Evolutionary conservation across 2,797 vertebrate genomes (phyloP).

Genomic region (Podarcis siculus): DNA sequence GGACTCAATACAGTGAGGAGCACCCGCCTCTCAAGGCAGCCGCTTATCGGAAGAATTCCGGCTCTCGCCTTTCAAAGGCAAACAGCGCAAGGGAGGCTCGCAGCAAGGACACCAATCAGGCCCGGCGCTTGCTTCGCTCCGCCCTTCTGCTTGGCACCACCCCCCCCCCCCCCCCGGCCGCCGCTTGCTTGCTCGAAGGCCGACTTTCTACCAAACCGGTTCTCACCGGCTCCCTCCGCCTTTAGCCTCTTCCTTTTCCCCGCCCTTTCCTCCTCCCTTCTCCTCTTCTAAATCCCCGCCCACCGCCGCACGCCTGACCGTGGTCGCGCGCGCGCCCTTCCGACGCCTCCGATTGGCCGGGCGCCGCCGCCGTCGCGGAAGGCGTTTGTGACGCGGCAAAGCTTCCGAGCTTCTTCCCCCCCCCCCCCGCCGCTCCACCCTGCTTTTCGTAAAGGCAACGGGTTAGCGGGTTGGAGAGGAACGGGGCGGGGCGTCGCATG

Average conservation of each 20-base stretch:
- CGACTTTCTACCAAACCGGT: slow-evolving; percentile 52
- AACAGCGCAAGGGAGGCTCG: background rate
- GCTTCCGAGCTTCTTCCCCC: background rate
- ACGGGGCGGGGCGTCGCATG: slow-evolving; percentile 48
- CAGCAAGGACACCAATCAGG: background rate
- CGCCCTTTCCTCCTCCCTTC: background rate
- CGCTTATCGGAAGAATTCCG: background rate
- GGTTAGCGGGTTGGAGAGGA: slow-evolving; percentile 32
- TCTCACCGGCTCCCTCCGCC: slow-evolving; percentile 61
- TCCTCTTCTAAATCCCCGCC: background rate
- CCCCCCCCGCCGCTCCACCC: accelerated
- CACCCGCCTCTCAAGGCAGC: background rate
- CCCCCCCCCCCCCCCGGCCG: background rate
- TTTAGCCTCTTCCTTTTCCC: background rate
- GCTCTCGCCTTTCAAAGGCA: background rate
- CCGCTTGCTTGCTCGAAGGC: background rate
- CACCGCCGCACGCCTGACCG: background rate
- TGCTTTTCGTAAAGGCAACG: accelerated
- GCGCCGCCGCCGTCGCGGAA: background rate
- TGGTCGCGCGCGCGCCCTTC: background rate
- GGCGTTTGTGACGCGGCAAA: slow-evolving; percentile 59
- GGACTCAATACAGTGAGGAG: background rate
- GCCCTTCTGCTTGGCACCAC: background rate
- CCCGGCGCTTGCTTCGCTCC: background rate
- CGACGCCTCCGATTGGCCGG: slow-evolving; percentile 19